Evolutionary conservation across 2,888 invertebrate species (phyloP).

Genomic region (Ennomos erosarius): DNA sequence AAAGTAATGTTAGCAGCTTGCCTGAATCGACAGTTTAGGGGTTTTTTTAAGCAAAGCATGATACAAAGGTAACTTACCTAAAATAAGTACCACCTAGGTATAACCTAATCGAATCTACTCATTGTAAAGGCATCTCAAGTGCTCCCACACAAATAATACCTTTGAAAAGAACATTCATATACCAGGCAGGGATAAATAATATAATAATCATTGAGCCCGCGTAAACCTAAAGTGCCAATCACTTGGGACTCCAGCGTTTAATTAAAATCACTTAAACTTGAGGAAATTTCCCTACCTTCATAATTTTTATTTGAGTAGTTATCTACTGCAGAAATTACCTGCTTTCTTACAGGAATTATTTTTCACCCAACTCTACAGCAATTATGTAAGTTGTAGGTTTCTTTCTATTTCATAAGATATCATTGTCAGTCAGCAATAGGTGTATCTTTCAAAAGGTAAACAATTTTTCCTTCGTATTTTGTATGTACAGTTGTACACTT

Average conservation of each 20-base stretch:
- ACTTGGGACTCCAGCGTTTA: conserved; percentile 36
- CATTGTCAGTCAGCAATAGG: too few species aligned
- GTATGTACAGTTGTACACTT: too few species aligned
- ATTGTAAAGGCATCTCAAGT: conserved; percentile 7
- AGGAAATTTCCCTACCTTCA: conserved; percentile 32
- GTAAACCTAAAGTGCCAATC: conserved; percentile 33
- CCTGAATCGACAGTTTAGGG: too few species aligned
- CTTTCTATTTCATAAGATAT: too few species aligned
- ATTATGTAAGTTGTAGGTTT: too few species aligned
- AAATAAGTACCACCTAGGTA: not conserved
- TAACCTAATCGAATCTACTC: not conserved
- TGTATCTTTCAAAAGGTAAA: too few species aligned
- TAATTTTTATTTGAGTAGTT: conserved; percentile 20
- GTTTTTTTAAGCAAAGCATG: too few species aligned
- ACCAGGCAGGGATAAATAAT: too few species aligned
- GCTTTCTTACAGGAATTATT: not conserved
- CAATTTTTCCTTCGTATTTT: too few species aligned
- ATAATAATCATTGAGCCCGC: conserved; percentile 12
- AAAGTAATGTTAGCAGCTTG: too few species aligned
- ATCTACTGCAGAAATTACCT: not conserved
- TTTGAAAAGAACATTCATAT: conserved; percentile 12
- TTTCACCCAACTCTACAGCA: too few species aligned
- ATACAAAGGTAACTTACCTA: too few species aligned
- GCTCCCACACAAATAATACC: conserved; percentile 12
- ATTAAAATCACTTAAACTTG: conserved; percentile 37